Evolutionary conservation across 2,888 invertebrate species (phyloP), one percentile per base, ranked within the genome.

Genomic region (Hemaris fuciformis): DNA sequence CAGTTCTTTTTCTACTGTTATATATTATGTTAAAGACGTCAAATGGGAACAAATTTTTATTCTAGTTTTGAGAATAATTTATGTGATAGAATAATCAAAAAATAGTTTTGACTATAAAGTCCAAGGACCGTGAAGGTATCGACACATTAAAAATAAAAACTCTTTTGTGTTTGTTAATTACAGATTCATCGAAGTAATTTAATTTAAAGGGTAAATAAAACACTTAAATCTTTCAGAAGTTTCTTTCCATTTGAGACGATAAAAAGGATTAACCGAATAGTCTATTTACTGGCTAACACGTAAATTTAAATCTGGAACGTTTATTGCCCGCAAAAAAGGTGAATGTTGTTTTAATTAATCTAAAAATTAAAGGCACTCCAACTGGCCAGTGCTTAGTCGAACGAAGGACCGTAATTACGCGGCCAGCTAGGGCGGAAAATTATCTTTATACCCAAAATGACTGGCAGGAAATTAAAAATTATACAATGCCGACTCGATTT

Each of bases 401-500:
- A 70, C 70, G 73, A 67, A 71, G 71, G 68, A 63, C 71, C 62
- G 72, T 74, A 60, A 82, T 84, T 80, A 82, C 75, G 62, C 64
- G 57, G 68, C 66, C 68, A 74, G 81, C 74, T 79, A 75, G 73
- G 63, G 67, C 76, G 77, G 78, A 81, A 84, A 82, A 83, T 82
- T 76, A 76, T 76, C 67, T 65, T 68, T 67, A 74, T 70, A 70
- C 71, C 64, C 63, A 64, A 72, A 66, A 76, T 70, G 72, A 69
- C 66, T 66, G 38, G 46, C 61, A 64, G 70, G 64, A 79, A 76
- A 79, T 80, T 75, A 75, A 80, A 59, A 78, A 77, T 64, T 72
- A 72, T 67, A 60, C 58, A 61, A 48, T 65, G 23, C 22, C 56
- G 62, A 48, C 53, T 53, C n/a, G 45, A 45, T 45, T 3, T 45